These are phyloP conservation scores for Beris chalybata DNA, from an alignment of 2,888 invertebrate genomes.

Conservation along the genomic window DNA sequence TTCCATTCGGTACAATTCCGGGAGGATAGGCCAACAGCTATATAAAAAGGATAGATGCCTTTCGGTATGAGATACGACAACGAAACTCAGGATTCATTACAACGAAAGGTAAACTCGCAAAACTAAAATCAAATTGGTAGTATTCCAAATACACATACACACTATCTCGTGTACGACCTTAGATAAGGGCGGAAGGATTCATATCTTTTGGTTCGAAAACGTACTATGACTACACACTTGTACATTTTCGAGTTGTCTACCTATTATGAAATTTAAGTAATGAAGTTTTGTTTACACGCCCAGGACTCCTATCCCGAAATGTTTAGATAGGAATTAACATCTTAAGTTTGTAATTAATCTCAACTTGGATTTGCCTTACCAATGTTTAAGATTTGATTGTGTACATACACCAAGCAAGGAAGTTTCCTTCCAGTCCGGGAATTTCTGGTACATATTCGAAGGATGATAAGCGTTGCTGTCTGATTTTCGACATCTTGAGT, in stretches of 20 bases:
- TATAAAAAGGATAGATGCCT: conserved; percentile 3
- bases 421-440: no score
- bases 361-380: conserved; percentile 41
- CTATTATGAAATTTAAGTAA: conserved; percentile 32
- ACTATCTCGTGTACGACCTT: not conserved
- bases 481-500: conserved; percentile 20
- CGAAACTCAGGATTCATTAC: not conserved
- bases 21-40: conserved; percentile 1
- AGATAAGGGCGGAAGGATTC: not conserved
- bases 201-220: conserved; percentile 1
- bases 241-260: conserved; percentile 4
- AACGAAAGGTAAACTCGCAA: conserved; percentile 6
- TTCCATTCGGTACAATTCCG: not conserved
- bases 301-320: conserved; percentile 28
- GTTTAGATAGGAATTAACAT: conserved; percentile 45
- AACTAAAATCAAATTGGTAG: conserved; percentile 8
- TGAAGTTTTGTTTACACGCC: conserved; percentile 32
- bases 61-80: not conserved
- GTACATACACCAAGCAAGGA: no score
- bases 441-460: not conserved
- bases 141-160: not conserved
- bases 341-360: conserved; percentile 46
- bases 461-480: conserved; percentile 11
- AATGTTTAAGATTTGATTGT: conserved; percentile 9
- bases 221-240: not conserved